Conservation (phyloP, 1,140 invertebrate species). For the Drosophila equinoxialis region DNA sequence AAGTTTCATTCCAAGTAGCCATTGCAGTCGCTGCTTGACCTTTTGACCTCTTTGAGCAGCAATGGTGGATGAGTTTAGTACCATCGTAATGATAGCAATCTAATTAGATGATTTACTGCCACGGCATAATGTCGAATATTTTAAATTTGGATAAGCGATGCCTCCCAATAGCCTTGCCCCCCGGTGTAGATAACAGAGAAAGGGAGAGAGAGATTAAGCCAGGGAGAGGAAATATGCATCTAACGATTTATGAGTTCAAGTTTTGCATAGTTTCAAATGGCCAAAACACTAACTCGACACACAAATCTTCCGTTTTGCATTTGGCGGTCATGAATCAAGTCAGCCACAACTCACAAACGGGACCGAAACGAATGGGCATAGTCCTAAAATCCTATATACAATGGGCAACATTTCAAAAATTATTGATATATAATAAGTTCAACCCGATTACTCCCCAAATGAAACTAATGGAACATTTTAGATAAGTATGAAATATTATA, state of each 20-base stretch:
- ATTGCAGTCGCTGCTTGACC: conserved; percentile 32
- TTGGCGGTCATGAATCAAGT: conserved; percentile 67
- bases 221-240: conserved; percentile 43
- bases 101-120: conserved; percentile 69
- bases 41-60: conserved; percentile 48
- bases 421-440: background rate
- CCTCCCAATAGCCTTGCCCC: conserved; percentile 44
- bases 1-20: conserved; percentile 19
- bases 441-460: no score
- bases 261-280: conserved; percentile 79
- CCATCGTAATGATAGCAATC: conserved; percentile 46
- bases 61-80: conserved; percentile 35
- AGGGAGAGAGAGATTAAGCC: conserved; percentile 1
- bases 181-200: background rate
- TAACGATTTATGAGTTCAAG: conserved; percentile 63
- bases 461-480: no score
- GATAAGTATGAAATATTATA: no score
- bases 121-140: conserved; percentile 61
- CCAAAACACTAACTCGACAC: conserved; percentile 53
- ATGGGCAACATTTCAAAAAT: conserved; percentile 29
- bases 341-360: conserved; percentile 13
- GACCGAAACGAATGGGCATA: conserved; percentile 3
- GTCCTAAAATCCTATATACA: conserved; percentile 24
- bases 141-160: conserved; percentile 46
- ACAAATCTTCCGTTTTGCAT: conserved; percentile 75